Evolutionary conservation across 2,113 vertebrate genomes (phyloP).

Genomic region (Chaenocephalus aceratus): DNA sequence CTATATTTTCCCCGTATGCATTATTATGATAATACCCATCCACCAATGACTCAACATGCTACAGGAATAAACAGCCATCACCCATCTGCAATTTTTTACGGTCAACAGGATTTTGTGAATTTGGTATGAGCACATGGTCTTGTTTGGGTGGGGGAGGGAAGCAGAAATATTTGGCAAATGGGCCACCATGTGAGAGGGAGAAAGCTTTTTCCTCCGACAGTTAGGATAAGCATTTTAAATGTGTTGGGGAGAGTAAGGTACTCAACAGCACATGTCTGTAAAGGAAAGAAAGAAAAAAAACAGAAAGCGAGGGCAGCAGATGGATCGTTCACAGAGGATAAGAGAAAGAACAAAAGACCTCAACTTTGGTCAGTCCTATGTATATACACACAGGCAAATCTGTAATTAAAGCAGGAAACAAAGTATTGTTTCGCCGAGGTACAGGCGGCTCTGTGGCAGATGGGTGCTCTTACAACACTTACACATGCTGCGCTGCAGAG

Average conservation of each 20-base stretch:
- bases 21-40: neutral
- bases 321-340: slow-evolving; percentile 85
- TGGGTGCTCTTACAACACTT: slow-evolving; percentile 84
- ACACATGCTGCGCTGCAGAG: slow-evolving; percentile 85
- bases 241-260: slow-evolving; percentile 41
- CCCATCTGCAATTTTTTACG: neutral
- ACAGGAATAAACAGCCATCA: slow-evolving; percentile 10
- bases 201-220: slow-evolving; percentile 56
- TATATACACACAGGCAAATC: slow-evolving; percentile 81
- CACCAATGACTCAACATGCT: neutral
- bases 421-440: slow-evolving; percentile 83
- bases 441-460: slow-evolving; percentile 83
- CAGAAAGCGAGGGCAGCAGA: slow-evolving; percentile 82
- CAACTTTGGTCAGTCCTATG: slow-evolving; percentile 80
- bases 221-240: slow-evolving; percentile 52
- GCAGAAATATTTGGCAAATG: slow-evolving; percentile 45
- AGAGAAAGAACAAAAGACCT: slow-evolving; percentile 86
- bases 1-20: neutral
- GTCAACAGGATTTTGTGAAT: neutral
- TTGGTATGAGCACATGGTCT: neutral
- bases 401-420: slow-evolving; percentile 86
- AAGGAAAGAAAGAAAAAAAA: slow-evolving; percentile 10
- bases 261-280: slow-evolving; percentile 48
- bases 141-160: slow-evolving; percentile 6
- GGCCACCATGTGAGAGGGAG: slow-evolving; percentile 16